Base-by-base conservation (phyloP, 2,888 invertebrate genomes). In the Gonocerus acuteangulatus region DNA sequence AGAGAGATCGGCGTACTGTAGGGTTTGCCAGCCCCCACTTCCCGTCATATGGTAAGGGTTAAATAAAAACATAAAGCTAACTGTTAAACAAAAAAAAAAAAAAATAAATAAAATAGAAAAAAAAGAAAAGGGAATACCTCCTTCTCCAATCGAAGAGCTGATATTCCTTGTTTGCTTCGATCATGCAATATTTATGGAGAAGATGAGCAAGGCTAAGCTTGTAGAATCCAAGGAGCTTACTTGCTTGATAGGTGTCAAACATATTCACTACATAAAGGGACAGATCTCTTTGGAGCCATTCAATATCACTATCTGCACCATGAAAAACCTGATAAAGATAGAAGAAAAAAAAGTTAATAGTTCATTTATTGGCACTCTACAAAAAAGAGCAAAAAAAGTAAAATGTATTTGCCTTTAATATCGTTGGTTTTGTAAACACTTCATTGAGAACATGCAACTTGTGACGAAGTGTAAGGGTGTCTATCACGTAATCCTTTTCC, bases 141-240 rank as follows among this genome's bases (percentile, higher is more conserved):
- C 93, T 87, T 66, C 95, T 82, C 95, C 95, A 96, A 75, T 96
- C 95, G 0, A 96, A 95, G 61, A 94, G 75, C 73, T 96, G 97
- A 73, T 87, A 92, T 65, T 87, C 84, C 74, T 99, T 99, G 72
- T 97, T 87, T 0, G 88, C 82, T 62, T 83, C 78, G 19, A 94
- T 77, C 45, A 82, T 74, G 72, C 95, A 93, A 73, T 89, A 95
- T 56, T 79, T 79, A 69, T 83, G 79, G 34, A 97, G 77, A 36
- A 99, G 77, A 73, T 84, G 84, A 0, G 89, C 85, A 52, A 92
- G 76, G 2, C 93, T 91, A 1, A 86, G 77, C 15, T 83, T 81
- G 0, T 83, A 77, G 64, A 87, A 78, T 21, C 82, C 80, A 1
- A 97, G 77, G 2, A 82, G 77, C 67, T 85, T 82, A 0, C 92